Percentiles rank a stretch among this genome's conserved stretches.
phyloP scores from a whole-genome alignment of 1,140 invertebrate genomes.

The Coenobita brevimanus region DNA sequence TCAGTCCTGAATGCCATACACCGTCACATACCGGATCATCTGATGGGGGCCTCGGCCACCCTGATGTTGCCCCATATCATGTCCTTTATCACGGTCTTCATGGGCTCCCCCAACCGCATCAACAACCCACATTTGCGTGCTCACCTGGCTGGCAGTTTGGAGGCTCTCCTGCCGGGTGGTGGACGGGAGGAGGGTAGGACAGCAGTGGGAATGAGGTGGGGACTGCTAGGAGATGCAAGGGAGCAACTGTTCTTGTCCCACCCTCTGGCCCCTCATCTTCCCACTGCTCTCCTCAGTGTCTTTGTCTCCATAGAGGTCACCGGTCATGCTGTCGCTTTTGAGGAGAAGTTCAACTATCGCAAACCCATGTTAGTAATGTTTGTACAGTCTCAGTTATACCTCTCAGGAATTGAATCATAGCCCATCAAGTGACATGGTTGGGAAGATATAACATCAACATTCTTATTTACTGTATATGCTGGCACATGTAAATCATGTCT shows the following conservation, averaged over 20 bases:
- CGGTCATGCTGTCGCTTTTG: constrained; percentile 94
- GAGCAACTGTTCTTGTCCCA: constrained; percentile 86
- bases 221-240: constrained; percentile 77
- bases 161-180: constrained; percentile 84
- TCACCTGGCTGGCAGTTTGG: constrained; percentile 89
- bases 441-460: too few species aligned
- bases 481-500: too few species aligned
- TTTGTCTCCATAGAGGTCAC: constrained; percentile 99
- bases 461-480: too few species aligned
- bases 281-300: constrained; percentile 86
- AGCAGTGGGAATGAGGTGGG: constrained; percentile 22
- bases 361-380: constrained; percentile 83
- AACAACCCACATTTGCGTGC: constrained; percentile 96
- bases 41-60: constrained; percentile 78
- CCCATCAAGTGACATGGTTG: too few species aligned
- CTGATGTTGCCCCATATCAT: constrained; percentile 82
- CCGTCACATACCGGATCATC: constrained; percentile 79
- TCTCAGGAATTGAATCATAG: too few species aligned
- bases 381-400: too few species aligned
- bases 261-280: constrained; percentile 79
- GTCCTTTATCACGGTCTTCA: constrained; percentile 80
- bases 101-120: constrained; percentile 85
- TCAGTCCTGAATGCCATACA: constrained; percentile 84
- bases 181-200: constrained; percentile 69
- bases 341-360: constrained; percentile 97